Evolutionary conservation across 1,140 invertebrate species (phyloP).

Genomic region (Drosophila takahashii): DNA sequence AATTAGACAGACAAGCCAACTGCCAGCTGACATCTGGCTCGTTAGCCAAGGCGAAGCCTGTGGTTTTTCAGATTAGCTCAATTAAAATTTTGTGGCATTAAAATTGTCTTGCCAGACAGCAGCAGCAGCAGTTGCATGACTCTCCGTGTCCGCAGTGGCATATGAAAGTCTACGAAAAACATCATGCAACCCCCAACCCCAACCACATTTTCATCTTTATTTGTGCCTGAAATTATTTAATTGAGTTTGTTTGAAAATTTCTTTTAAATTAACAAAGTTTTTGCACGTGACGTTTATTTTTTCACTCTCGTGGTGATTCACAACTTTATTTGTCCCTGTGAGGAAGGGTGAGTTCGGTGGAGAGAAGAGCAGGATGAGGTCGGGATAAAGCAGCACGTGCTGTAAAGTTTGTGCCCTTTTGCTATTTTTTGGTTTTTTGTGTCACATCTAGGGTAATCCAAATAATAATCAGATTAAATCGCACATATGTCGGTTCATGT

Average conservation of each 20-base stretch:
- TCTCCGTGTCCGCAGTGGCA: conserved; percentile 7
- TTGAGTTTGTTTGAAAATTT: conserved; percentile 83
- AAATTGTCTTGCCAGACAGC: conserved; percentile 60
- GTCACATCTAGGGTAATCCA: conserved; percentile 41
- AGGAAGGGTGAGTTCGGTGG: conserved; percentile 11
- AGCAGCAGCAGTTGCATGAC: conserved; percentile 12
- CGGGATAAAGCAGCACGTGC: conserved; percentile 58
- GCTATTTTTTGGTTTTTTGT: conserved; percentile 17
- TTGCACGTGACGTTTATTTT: conserved; percentile 74
- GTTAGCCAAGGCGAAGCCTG: conserved; percentile 61
- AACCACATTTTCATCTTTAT: conserved; percentile 71
- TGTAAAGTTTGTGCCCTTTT: conserved; percentile 47
- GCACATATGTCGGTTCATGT: conserved; percentile 33
- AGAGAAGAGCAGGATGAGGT: conserved; percentile 1
- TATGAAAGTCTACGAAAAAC: conserved; percentile 46
- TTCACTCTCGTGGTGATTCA: conserved; percentile 27
- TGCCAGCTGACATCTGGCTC: conserved; percentile 64
- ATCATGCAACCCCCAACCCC: conserved; percentile 27
- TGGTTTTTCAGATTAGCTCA: conserved; percentile 77
- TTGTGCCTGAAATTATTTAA: conserved; percentile 79
- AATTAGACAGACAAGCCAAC: conserved; percentile 57
- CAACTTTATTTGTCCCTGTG: conserved; percentile 49
- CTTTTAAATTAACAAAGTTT: conserved; percentile 82
- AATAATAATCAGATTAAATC: conserved; percentile 66
- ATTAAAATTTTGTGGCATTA: conserved; percentile 80